Evolutionary conservation across 2,113 vertebrate genomes (phyloP), one percentile per base, ranked within the genome.

Genomic region (Sander lucioperca): DNA sequence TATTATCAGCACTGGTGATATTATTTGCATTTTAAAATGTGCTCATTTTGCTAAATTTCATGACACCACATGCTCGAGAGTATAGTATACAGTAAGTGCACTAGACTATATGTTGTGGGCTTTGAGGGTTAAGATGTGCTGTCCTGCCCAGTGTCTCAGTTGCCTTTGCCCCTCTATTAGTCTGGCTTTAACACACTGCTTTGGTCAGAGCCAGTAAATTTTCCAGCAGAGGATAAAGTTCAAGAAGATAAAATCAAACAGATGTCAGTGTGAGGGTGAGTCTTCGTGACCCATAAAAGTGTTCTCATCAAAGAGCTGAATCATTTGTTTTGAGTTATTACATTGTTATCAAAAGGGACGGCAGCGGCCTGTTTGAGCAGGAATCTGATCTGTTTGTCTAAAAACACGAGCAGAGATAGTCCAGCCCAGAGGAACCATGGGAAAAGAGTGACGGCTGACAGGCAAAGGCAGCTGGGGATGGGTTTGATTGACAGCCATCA

Each of bases 301-400:
- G 96, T 96, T 97, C 97, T 97, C 98, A 98, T 99, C 98, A 99
- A 99, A 99, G 97, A 96, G 94, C 91, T 84, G 96, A 97, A 97
- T 98, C 97, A 98, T 99, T 99, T 99, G 98, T 98, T 99, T 99
- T 99, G 97, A 99, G 97, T 99, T 99, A 99, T 99, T 98, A 96
- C 97, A 95, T 96, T 98, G 97, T 98, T 99, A 99, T 97, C 97
- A 97, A 96, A 98, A 97, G 96, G 95, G 96, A 92, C 95, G 95
- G 96, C 94, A 96, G 96, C 95, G 91, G 96, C 96, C 95, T 99
- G 97, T 99, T 99, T 98, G 97, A 97, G 96, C 94, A 98, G 98
- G 96, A 99, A 99, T 96, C 93, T 90, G 97, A 99, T 99, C 98
- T 99, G 97, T 99, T 99, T 99, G 97, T 99, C 96, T 96, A 96